phyloP scores from a whole-genome alignment of 2,797 vertebrate species.

The Sternarchorhynchus goeldii region DNA sequence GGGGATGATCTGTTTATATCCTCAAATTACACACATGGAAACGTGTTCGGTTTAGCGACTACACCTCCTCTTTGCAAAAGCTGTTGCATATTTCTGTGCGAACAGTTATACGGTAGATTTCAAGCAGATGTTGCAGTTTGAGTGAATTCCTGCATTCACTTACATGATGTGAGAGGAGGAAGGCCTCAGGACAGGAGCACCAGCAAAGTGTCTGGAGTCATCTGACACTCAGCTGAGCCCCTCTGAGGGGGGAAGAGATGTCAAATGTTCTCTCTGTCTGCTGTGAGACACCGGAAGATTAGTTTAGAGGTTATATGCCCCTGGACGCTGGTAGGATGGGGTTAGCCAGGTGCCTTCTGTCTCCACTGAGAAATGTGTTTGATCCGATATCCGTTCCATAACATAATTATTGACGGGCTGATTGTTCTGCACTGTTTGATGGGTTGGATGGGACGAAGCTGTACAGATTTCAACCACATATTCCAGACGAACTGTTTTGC shows the following conservation, averaged over 20 bases:
- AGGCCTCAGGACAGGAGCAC: constrained; percentile 7
- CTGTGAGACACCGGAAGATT: constrained; percentile 7
- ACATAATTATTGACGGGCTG: constrained; percentile 53
- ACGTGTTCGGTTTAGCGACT: not conserved
- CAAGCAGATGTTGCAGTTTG: constrained; percentile 32
- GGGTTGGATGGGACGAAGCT: constrained; percentile 41
- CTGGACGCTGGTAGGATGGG: constrained; percentile 9
- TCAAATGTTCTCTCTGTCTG: constrained; percentile 7
- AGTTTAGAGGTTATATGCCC: constrained; percentile 1
- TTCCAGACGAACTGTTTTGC: constrained; percentile 43
- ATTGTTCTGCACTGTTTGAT: constrained; percentile 38
- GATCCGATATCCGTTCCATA: constrained; percentile 54
- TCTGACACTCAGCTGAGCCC: constrained; percentile 19
- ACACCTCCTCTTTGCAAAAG: constrained; percentile 19
- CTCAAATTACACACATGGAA: not conserved
- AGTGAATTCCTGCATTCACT: constrained; percentile 11
- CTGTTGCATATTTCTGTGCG: not conserved
- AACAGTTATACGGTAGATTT: constrained; percentile 35
- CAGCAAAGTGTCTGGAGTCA: not conserved
- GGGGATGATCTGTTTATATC: constrained; percentile 23
- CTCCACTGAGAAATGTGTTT: constrained; percentile 50
- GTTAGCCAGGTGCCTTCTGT: constrained; percentile 52
- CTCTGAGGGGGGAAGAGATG: constrained; percentile 23
- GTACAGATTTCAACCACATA: constrained; percentile 24
- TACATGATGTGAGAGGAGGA: not conserved